Evolutionary conservation across 2,113 vertebrate genomes (phyloP), one percentile per base, ranked within the genome.

Genomic region (Bostrychus sinensis): DNA sequence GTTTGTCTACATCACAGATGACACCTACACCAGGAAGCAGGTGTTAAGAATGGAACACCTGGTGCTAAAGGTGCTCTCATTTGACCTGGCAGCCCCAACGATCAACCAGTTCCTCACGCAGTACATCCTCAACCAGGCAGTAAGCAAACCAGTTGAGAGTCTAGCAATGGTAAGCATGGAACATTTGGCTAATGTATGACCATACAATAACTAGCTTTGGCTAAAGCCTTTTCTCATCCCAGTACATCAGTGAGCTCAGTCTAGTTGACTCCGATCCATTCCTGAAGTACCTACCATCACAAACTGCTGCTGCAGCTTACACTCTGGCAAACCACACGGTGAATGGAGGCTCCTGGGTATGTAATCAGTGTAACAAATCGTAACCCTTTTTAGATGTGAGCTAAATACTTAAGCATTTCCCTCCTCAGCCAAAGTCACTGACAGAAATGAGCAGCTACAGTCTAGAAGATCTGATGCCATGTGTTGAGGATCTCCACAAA

Each of bases 1-100:
- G 75, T 99, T 99, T 79, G 98, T 99, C 37, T 99, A 98, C 90
- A 99, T 99, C 87, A 99, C 98, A 34, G 98, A 99, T 0, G 98
- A 99, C 81, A 99, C 98, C 43, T 99, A 99, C 59, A 95, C 95
- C 2, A 99, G 98, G 90, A 98, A 99, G 70, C 98, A 99, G 77
- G 97, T 99, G 83, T 89, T 99, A 30, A 92, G 94, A 80, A 99
- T 99, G 98, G 98, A 99, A 89, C 96, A 99, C 66, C 89, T 99
- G 70, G 94, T 99, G 72, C 89, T 99, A 2, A 99, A 98, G 86
- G 98, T 99, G 66, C 93, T 99, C 39, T 95, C 97, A 0, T 99
- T 99, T 88, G 96, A 99, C 79, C 93, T 99, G 74, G 96, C 97
- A 0, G 94, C 94, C 37, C 98, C 98, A 43, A 99, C 97, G 0